These are phyloP conservation scores for Lasioglossum marginatum DNA, from an alignment of 2,888 invertebrate genomes.

Conservation along the genomic window DNA sequence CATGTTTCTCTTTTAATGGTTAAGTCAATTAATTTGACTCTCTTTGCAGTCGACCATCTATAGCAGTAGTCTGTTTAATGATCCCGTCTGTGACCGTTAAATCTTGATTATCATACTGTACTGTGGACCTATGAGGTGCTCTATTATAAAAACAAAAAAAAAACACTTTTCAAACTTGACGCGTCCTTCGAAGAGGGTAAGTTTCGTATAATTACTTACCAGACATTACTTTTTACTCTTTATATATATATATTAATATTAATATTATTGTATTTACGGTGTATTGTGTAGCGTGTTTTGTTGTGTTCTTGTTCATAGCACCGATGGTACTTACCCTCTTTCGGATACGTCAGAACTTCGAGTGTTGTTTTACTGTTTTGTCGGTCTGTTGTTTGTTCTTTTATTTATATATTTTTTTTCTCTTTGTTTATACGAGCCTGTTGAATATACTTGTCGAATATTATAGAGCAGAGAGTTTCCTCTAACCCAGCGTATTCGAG, in stretches of 20 bases:
- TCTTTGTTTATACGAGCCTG: conserved; percentile 33
- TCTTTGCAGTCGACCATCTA: conserved; percentile 66
- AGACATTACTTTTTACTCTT: conserved; percentile 13
- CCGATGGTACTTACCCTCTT: conserved; percentile 65
- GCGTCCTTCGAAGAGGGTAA: conserved; percentile 69
- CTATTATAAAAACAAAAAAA: conserved; percentile 62
- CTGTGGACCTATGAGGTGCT: conserved; percentile 61
- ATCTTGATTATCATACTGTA: conserved; percentile 62
- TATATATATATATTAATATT: neutral
- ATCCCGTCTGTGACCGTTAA: conserved; percentile 64
- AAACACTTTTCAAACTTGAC: conserved; percentile 65
- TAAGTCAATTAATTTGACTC: conserved; percentile 49
- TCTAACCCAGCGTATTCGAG: conserved; percentile 56
- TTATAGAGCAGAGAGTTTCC: conserved; percentile 50
- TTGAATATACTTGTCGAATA: conserved; percentile 39
- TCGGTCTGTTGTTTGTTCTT: neutral
- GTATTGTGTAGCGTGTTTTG: conserved; percentile 45
- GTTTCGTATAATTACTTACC: conserved; percentile 37
- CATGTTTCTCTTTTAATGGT: conserved; percentile 54
- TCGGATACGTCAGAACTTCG: conserved; percentile 67
- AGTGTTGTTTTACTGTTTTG: conserved; percentile 15
- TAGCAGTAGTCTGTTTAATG: conserved; percentile 76
- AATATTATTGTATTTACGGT: conserved; percentile 16
- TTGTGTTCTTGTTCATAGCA: conserved; percentile 51
- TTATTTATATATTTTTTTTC: neutral